Evolutionary conservation across 2,888 invertebrate species (phyloP).

Genomic region (Synanthedon formicaeformis): DNA sequence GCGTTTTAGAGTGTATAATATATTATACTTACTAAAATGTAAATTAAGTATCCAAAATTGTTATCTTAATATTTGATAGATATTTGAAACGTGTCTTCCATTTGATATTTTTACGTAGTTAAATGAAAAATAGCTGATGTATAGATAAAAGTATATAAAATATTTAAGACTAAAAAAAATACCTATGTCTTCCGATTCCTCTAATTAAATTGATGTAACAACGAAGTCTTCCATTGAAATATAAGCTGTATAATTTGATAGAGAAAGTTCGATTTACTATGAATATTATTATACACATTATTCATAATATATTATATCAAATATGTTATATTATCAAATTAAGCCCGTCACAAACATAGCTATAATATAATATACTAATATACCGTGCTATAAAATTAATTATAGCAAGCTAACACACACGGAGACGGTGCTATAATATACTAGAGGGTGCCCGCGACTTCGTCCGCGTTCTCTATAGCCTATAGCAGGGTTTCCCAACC

Average conservation of each 20-base stretch:
- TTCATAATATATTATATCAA: too few relatives aligned
- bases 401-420: too few relatives aligned
- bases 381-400: too few relatives aligned
- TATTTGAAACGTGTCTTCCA: slow-evolving; percentile 26
- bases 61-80: slow-evolving; percentile 7
- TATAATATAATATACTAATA: too few relatives aligned
- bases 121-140: neutral
- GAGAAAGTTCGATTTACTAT: too few relatives aligned
- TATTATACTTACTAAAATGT: slow-evolving; percentile 6
- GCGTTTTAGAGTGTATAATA: neutral
- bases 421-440: too few relatives aligned
- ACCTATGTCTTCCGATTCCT: slow-evolving; percentile 45
- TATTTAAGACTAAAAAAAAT: slow-evolving; percentile 13
- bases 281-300: too few relatives aligned
- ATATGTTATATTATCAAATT: too few relatives aligned
- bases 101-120: slow-evolving; percentile 12
- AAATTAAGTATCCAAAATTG: slow-evolving; percentile 11
- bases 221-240: slow-evolving; percentile 60
- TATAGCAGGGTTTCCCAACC: too few relatives aligned
- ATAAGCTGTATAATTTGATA: slow-evolving; percentile 1
- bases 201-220: slow-evolving; percentile 37
- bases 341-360: too few relatives aligned
- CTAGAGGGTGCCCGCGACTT: too few relatives aligned
- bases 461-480: too few relatives aligned
- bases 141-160: slow-evolving; percentile 1